Evolutionary conservation across 2,888 invertebrate genomes (phyloP).

Genomic region (Morpho achilles): DNA sequence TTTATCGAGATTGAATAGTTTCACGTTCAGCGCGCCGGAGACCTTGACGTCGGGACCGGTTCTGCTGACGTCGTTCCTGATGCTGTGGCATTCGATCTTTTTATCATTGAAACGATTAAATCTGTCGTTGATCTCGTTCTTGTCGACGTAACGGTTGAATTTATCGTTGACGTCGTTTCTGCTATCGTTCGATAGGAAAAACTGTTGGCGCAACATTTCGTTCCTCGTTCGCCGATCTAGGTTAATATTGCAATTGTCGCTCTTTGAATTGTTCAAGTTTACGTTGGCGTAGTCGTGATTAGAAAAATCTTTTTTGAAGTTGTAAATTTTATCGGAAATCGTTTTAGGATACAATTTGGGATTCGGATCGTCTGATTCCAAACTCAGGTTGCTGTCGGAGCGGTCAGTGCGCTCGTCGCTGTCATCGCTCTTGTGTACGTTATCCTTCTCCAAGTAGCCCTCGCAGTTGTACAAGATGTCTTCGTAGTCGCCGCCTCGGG

Average conservation of each 20-base stretch:
- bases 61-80: constrained; percentile 61
- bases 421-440: background rate
- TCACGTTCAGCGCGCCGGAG: constrained; percentile 62
- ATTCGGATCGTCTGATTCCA: constrained; percentile 11
- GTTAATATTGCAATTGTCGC: constrained; percentile 32
- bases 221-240: constrained; percentile 52
- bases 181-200: constrained; percentile 40
- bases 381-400: background rate
- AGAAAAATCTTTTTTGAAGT: constrained; percentile 67
- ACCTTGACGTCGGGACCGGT: constrained; percentile 61
- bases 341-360: constrained; percentile 57
- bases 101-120: constrained; percentile 54
- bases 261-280: constrained; percentile 37
- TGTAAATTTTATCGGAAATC: constrained; percentile 59
- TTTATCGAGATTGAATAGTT: constrained; percentile 59
- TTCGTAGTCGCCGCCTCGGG: constrained; percentile 38
- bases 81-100: constrained; percentile 69
- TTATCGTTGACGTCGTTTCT: constrained; percentile 23
- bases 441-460: constrained; percentile 37
- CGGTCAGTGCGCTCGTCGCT: no score
- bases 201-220: constrained; percentile 57
- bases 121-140: constrained; percentile 57
- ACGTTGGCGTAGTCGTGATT: constrained; percentile 64
- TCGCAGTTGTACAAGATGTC: constrained; percentile 51
- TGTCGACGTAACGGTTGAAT: constrained; percentile 36